These are phyloP conservation scores for Steinernema scapterisci DNA, from an alignment of 2,888 invertebrate species.

Conservation along the genomic window DNA sequence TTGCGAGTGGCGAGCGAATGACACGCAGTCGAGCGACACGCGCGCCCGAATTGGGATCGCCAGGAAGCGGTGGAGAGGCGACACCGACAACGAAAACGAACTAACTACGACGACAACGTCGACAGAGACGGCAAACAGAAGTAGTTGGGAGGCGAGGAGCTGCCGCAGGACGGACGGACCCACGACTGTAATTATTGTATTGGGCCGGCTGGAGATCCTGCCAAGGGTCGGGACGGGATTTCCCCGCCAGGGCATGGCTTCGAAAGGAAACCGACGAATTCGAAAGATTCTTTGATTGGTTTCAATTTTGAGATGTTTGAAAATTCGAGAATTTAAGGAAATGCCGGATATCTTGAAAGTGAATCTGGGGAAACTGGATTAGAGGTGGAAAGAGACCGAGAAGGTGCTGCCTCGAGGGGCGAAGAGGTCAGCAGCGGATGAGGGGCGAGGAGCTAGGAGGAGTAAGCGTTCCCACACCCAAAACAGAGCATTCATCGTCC, in stretches of 20 bases:
- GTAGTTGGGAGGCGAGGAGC: constrained; percentile 10
- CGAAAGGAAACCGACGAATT: no score
- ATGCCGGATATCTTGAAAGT: no score
- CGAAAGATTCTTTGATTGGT: no score
- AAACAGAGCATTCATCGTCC: constrained; percentile 30
- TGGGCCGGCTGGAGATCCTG: no score
- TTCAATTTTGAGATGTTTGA: no score
- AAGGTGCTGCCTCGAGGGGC: no score
- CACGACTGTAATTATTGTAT: constrained; percentile 3
- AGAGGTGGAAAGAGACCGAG: no score
- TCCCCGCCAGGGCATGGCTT: no score
- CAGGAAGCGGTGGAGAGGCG: constrained; percentile 31
- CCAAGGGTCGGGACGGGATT: no score
- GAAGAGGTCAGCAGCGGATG: background rate
- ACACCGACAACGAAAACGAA: constrained; percentile 29
- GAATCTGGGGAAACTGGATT: no score
- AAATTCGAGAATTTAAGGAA: no score
- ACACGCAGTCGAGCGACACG: constrained; percentile 28
- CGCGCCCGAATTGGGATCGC: constrained; percentile 29
- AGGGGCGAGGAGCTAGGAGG: background rate
- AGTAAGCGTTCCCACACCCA: background rate
- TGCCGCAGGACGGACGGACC: background rate
- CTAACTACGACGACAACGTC: constrained; percentile 13
- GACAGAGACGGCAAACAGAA: constrained; percentile 29
- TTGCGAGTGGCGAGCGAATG: constrained; percentile 23